Evolutionary conservation across 2,113 vertebrate species (phyloP).

Genomic region (Pterocles gutturalis): DNA sequence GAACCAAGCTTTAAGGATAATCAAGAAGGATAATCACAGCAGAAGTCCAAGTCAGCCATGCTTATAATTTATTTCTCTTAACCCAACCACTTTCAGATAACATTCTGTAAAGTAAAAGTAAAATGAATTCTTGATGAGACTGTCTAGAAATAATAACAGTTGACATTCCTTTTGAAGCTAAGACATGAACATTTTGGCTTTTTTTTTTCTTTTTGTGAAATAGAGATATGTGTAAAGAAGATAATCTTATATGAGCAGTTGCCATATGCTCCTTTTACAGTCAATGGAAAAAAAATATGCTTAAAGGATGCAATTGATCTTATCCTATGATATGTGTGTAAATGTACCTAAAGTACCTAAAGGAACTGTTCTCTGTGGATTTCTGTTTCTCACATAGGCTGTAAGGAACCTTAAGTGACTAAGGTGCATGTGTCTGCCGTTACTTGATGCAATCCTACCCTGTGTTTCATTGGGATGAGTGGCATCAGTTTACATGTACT

Average conservation of each 20-base stretch:
- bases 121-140: background rate
- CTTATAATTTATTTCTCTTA: background rate
- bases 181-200: background rate
- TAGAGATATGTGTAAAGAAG: background rate
- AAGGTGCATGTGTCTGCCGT: too few species aligned
- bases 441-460: too few species aligned
- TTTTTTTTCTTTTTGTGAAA: background rate
- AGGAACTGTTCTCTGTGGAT: background rate
- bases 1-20: background rate
- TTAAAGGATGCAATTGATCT: background rate
- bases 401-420: too few species aligned
- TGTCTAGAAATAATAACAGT: background rate
- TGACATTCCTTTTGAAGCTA: background rate
- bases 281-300: background rate
- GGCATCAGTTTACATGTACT: background rate
- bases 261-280: background rate
- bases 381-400: too few species aligned
- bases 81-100: background rate
- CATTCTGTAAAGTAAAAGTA: background rate
- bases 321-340: rapidly evolving
- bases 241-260: background rate
- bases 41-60: background rate
- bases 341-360: background rate
- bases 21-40: background rate
- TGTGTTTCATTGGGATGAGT: too few species aligned